Conservation (phyloP, 2,113 vertebrate genomes). For the Apaloderma vittatum region DNA sequence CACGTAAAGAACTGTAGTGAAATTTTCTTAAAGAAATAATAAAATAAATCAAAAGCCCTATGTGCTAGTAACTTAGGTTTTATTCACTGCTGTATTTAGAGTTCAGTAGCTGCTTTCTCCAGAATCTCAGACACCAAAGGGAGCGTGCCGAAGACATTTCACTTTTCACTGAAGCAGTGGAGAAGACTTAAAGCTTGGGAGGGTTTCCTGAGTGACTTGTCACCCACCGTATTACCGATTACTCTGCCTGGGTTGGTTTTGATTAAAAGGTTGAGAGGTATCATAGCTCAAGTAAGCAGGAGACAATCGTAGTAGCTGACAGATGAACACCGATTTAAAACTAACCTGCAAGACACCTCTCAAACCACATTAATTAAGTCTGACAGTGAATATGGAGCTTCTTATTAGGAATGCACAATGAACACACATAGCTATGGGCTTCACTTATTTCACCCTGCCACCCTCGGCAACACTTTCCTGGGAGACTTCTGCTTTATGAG, state of each 20-base stretch:
- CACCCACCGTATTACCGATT: background rate
- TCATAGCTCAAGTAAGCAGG: background rate
- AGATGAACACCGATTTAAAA: background rate
- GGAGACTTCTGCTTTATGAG: background rate
- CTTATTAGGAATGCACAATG: background rate
- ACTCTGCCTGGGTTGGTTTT: background rate
- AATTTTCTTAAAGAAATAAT: background rate
- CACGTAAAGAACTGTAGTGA: background rate
- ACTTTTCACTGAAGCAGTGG: background rate
- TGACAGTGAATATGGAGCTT: background rate
- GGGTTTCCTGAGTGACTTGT: background rate
- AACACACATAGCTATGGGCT: background rate
- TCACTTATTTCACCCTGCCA: background rate
- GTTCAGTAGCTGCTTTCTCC: background rate
- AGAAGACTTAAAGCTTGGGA: background rate
- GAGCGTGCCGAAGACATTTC: background rate
- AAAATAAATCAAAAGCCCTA: background rate
- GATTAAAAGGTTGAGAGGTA: background rate
- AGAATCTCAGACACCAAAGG: background rate
- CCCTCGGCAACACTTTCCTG: background rate
- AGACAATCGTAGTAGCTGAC: background rate
- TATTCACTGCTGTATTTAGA: background rate
- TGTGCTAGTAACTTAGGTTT: background rate
- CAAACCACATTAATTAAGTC: background rate
- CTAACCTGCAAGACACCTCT: background rate